A percentile compares a stretch with the other conserved stretches of the same genome.
Evolutionary conservation across 2,888 invertebrate genomes (phyloP).

Genomic region (Neoaliturus tenellus): DNA sequence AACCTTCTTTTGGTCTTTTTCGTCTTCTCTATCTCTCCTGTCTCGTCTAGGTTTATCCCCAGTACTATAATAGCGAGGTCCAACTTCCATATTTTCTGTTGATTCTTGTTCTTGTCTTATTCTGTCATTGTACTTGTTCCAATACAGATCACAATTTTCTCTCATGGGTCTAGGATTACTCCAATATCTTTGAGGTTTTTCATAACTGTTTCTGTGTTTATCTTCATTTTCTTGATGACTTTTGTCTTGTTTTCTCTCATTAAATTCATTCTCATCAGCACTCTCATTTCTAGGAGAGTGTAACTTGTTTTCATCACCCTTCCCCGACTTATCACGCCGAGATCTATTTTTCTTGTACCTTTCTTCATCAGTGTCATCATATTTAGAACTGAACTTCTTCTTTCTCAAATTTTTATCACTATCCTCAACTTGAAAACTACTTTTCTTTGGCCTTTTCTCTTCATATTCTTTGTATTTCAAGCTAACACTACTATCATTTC

Average conservation of each 20-base stretch:
- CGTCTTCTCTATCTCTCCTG: conserved; percentile 20
- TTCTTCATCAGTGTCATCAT: conserved; percentile 36
- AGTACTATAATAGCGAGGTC: conserved; percentile 53
- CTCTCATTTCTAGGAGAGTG: background rate
- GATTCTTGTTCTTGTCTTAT: background rate
- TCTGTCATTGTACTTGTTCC: conserved; percentile 56
- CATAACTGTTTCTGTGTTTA: background rate
- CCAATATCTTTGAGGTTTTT: conserved; percentile 49
- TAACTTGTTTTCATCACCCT: background rate
- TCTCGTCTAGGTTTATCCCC: background rate
- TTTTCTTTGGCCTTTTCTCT: conserved; percentile 34
- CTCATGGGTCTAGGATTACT: conserved; percentile 36
- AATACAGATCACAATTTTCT: conserved; percentile 54
- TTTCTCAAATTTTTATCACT: background rate
- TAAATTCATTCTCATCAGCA: conserved; percentile 2
- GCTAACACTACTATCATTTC: background rate
- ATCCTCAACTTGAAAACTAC: background rate
- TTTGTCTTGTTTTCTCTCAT: conserved; percentile 51
- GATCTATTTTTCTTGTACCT: background rate
- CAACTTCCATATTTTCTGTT: conserved; percentile 55
- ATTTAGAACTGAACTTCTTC: background rate
- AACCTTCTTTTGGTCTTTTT: conserved; percentile 6
- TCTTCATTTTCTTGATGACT: conserved; percentile 44
- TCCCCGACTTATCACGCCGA: background rate
- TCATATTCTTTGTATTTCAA: conserved; percentile 12